phyloP scores from a whole-genome alignment of 1,140 invertebrate species.

The Phymastichus coffea region DNA sequence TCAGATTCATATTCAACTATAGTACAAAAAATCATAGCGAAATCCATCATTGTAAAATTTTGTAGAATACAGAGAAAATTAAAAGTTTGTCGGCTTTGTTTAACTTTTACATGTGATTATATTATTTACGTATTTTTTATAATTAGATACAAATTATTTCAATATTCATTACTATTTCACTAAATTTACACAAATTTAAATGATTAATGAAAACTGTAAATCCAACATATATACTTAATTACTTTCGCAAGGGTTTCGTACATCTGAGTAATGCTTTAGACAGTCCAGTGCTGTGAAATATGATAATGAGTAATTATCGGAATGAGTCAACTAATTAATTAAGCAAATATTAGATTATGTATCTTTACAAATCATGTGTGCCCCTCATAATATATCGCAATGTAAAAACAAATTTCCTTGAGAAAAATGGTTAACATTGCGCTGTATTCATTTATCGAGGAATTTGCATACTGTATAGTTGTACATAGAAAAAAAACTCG shows the following conservation, averaged over 20 bases:
- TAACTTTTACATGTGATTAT: conserved; percentile 29
- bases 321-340: conserved; percentile 22
- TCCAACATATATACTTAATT: conserved; percentile 32
- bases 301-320: conserved; percentile 21
- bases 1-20: conserved; percentile 41
- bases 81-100: conserved; percentile 36
- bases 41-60: conserved; percentile 44
- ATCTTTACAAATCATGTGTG: conserved; percentile 3
- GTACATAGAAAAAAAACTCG: conserved; percentile 32
- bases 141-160: no score
- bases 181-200: no score
- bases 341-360: conserved; percentile 18
- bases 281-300: conserved; percentile 27
- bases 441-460: conserved; percentile 16
- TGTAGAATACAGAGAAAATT: conserved; percentile 45
- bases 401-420: conserved; percentile 1
- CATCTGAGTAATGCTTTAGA: conserved; percentile 9
- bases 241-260: conserved; percentile 22
- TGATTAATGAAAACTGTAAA: no score
- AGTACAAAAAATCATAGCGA: conserved; percentile 45
- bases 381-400: conserved; percentile 1
- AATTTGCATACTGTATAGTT: conserved; percentile 27
- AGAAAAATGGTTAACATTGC: conserved; percentile 10
- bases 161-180: no score
- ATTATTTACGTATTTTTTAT: no score